phyloP scores from a whole-genome alignment of 2,888 invertebrate genomes.

The Brachylomia viminalis region DNA sequence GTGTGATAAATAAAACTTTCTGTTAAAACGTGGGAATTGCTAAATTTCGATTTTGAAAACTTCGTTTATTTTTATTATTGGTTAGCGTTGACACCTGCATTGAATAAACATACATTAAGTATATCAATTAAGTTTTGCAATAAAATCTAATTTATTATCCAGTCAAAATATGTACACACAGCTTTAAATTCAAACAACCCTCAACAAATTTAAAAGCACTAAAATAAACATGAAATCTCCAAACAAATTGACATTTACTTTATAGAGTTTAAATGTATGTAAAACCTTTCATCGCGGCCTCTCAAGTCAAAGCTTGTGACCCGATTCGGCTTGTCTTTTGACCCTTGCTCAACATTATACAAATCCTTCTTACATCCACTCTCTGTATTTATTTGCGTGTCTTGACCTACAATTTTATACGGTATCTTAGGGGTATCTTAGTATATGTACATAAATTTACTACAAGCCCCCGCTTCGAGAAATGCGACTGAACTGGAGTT shows the following conservation, averaged over 20 bases:
- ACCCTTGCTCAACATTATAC: constrained; percentile 78
- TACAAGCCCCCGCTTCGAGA: constrained; percentile 59
- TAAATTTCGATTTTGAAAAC: not conserved
- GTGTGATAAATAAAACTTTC: not conserved
- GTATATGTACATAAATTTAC: constrained; percentile 74
- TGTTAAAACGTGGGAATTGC: not conserved
- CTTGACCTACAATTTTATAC: constrained; percentile 78
- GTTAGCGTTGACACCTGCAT: too few relatives aligned
- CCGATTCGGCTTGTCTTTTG: constrained; percentile 74
- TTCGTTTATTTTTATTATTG: not conserved
- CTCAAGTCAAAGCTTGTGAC: constrained; percentile 73
- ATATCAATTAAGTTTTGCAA: too few relatives aligned
- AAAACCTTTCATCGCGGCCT: constrained; percentile 78
- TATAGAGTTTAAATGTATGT: constrained; percentile 76
- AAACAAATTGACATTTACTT: constrained; percentile 66
- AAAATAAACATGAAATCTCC: constrained; percentile 47
- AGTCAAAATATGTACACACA: not conserved
- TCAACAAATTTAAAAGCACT: constrained; percentile 40
- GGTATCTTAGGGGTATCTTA: constrained; percentile 68
- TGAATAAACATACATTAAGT: too few relatives aligned
- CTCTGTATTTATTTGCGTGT: constrained; percentile 76
- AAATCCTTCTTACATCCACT: constrained; percentile 77
- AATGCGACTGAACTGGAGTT: constrained; percentile 63
- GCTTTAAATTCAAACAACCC: not conserved
- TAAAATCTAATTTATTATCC: not conserved